Conservation (phyloP, 2,113 vertebrate species). For the Machaerirhynchus nigripectus region DNA sequence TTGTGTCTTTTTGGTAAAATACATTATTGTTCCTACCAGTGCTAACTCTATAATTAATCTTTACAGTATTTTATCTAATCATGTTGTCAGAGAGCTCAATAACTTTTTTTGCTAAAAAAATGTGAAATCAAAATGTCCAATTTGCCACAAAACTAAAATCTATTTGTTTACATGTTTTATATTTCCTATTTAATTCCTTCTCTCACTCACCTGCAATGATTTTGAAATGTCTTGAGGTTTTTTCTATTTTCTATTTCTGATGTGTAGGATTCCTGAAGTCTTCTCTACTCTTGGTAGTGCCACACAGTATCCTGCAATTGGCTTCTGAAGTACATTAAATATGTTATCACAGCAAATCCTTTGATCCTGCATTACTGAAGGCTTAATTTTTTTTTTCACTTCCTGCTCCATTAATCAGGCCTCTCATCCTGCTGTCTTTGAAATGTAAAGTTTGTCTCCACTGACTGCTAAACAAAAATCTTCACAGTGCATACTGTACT, state of each 20-base stretch:
- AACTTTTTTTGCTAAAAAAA: neutral
- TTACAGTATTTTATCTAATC: neutral
- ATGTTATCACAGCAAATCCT: neutral
- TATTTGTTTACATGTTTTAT: neutral
- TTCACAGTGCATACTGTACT: neutral
- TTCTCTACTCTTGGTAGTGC: neutral
- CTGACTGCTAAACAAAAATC: neutral
- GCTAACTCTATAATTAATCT: neutral
- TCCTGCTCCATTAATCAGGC: neutral
- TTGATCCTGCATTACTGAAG: neutral
- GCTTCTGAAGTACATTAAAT: neutral
- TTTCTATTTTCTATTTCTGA: neutral
- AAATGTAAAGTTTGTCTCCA: slow-evolving; percentile 6
- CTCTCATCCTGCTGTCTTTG: neutral
- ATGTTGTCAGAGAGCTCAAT: neutral
- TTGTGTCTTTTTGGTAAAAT: neutral
- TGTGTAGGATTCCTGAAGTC: neutral
- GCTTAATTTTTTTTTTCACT: neutral
- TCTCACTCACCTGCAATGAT: neutral
- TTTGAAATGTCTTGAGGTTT: neutral
- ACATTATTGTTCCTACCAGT: neutral
- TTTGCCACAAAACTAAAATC: neutral
- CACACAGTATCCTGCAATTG: neutral
- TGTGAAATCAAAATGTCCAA: neutral
- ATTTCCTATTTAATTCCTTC: neutral